Base-by-base conservation (phyloP, 92 coral and sea anemone species). In the Heteractis magnifica region DNA sequence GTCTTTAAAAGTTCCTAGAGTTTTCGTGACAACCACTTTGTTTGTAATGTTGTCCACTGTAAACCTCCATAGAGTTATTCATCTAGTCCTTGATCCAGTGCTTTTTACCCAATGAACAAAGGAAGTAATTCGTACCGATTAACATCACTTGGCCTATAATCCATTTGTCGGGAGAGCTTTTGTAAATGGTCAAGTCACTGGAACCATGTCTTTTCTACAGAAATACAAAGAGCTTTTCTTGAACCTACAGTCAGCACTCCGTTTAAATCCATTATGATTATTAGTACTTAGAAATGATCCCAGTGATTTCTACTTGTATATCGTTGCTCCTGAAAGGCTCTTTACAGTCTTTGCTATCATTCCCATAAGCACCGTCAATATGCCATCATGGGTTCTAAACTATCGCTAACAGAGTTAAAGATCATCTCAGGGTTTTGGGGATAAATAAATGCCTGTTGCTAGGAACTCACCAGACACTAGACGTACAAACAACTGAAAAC, bases 11-110 rank as follows among this genome's bases (percentile, higher is more conserved):
- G 6, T 50, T 76, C 12, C 8, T 16, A 6, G 7, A 52, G 16
- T 20, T 8, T 26, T 49, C 88, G 82, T 85, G 88, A 85, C 88
- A 78, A 85, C 88, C 77, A 68, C 79, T 56, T 34, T 82, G 86
- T 83, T 83, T 74, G 56, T 77, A 9, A 70, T 79, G 21, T 52
- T 77, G 65, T 71, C 71, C 6, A 44, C 74, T 19, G 85, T 82
- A 71, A 82, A 82, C 85, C 44, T 71, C 6, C 51, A 75, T 74
- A 75, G 65, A 53, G 56, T 85, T 68, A 84, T 65, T 56, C 56
- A 44, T 41, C 49, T 9, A 34, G 44, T 34, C 3, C 44, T 2
- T 34, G 44, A 34, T 34, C 44, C 1, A 59, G 26, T 41, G 82
- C 14, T 77, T 81, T 60, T 16, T 44, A 52, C 10, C 18, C 76